Percentiles rank a stretch among this genome's conserved stretches.
These are phyloP conservation scores for Drosophila paranaensis DNA, from an alignment of 2,888 invertebrate genomes.

Conservation along the genomic window DNA sequence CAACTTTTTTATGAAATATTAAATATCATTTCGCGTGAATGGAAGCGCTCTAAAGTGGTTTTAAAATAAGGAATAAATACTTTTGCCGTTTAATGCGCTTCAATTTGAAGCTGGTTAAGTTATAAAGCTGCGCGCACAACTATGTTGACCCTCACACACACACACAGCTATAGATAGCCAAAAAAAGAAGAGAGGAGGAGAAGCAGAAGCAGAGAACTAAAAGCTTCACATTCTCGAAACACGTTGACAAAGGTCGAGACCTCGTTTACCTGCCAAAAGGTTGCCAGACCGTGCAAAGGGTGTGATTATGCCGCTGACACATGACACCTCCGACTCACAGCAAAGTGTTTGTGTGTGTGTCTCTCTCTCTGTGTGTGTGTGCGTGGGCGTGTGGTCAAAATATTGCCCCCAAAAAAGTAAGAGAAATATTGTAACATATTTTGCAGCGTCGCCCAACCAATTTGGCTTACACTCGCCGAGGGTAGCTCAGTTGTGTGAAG, in stretches of 20 bases:
- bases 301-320: slow-evolving; percentile 78
- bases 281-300: slow-evolving; percentile 60
- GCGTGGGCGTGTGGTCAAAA: slow-evolving; percentile 64
- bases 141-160: background rate
- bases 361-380: slow-evolving; percentile 13
- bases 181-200: background rate
- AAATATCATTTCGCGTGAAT: background rate
- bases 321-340: slow-evolving; percentile 68
- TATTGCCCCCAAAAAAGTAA: slow-evolving; percentile 59
- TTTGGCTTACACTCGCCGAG: background rate
- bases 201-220: slow-evolving; percentile 28
- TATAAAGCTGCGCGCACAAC: slow-evolving; percentile 5
- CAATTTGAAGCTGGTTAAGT: slow-evolving; percentile 9
- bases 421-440: slow-evolving; percentile 67
- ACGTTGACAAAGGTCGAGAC: slow-evolving; percentile 72
- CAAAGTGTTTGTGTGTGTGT: slow-evolving; percentile 10
- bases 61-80: slow-evolving; percentile 6
- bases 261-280: slow-evolving; percentile 63
- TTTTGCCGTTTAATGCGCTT: background rate
- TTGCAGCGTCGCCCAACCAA: slow-evolving; percentile 30
- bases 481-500: background rate
- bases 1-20: background rate
- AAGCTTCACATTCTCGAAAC: slow-evolving; percentile 47
- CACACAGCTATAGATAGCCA: slow-evolving; percentile 25
- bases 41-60: background rate